Evolutionary conservation across 2,113 vertebrate genomes (phyloP).

Genomic region (Thymallus thymallus): DNA sequence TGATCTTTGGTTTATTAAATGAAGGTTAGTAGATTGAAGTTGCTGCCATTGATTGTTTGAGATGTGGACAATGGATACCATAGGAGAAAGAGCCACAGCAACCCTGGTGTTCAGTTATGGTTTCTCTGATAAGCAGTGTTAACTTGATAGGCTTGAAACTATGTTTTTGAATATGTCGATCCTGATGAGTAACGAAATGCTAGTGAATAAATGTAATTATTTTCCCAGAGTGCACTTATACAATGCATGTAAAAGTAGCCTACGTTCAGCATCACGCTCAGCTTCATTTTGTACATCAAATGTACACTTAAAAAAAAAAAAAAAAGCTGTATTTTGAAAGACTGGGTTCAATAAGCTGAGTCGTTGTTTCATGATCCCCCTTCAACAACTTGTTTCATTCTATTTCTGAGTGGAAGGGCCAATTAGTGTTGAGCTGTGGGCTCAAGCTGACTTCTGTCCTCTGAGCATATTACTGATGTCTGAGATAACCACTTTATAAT

Average conservation of each 20-base stretch:
- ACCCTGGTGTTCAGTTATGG: too few species aligned
- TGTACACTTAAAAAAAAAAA: neutral
- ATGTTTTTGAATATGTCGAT: too few species aligned
- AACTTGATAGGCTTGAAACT: too few species aligned
- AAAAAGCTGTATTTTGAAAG: neutral
- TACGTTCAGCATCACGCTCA: too few species aligned
- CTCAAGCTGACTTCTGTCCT: slow-evolving; percentile 30
- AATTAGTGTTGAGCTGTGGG: slow-evolving; percentile 36
- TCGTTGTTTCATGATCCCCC: slow-evolving; percentile 1
- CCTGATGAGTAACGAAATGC: too few species aligned
- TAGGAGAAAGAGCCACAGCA: too few species aligned
- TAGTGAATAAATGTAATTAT: too few species aligned
- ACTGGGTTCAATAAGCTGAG: slow-evolving; percentile 8
- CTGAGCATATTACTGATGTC: slow-evolving; percentile 41
- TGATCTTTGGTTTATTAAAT: slow-evolving; percentile 1
- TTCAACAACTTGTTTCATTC: slow-evolving; percentile 11
- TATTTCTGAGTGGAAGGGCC: slow-evolving; percentile 16
- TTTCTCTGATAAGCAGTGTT: too few species aligned
- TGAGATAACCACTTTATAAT: slow-evolving; percentile 40
- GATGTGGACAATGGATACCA: too few species aligned
- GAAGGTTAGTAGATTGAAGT: neutral
- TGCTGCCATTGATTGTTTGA: too few species aligned
- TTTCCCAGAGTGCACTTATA: too few species aligned
- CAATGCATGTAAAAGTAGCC: too few species aligned
- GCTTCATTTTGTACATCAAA: neutral